Evolutionary conservation across 2,888 invertebrate species (phyloP).

Genomic region (Morpho deidamia): DNA sequence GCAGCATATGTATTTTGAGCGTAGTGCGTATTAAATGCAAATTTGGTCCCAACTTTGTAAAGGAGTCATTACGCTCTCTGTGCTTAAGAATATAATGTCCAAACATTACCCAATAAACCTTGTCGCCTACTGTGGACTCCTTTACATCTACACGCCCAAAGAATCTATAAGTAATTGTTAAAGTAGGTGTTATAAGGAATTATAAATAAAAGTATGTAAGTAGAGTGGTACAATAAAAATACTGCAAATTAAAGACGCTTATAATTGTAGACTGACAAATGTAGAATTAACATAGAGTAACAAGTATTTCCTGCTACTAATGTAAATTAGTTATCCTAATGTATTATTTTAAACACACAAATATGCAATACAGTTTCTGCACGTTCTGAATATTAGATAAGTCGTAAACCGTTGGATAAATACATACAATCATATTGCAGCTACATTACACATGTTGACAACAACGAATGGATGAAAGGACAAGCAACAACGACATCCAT

Average conservation of each 20-base stretch:
- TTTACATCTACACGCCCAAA: constrained; percentile 20
- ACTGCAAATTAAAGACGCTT: background rate
- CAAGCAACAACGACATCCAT: constrained; percentile 8
- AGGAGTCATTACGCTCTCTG: constrained; percentile 41
- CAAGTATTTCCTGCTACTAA: too few species aligned
- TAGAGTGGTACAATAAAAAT: constrained; percentile 15
- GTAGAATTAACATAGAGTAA: too few species aligned
- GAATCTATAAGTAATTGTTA: constrained; percentile 2
- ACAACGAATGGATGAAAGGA: constrained; percentile 11
- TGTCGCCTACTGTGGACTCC: constrained; percentile 13
- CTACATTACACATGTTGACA: constrained; percentile 10
- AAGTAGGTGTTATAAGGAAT: background rate
- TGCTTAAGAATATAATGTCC: background rate
- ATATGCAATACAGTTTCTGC: too few species aligned
- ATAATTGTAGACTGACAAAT: background rate
- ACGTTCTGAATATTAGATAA: too few species aligned
- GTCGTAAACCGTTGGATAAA: too few species aligned
- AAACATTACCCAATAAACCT: background rate
- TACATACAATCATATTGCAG: background rate
- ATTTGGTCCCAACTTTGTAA: constrained; percentile 67
- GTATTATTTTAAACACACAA: too few species aligned
- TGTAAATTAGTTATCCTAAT: too few species aligned
- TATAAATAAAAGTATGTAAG: background rate
- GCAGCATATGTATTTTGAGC: constrained; percentile 33
- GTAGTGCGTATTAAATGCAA: constrained; percentile 30